These are phyloP conservation scores for Drosophila austrosaltans DNA, from an alignment of 2,888 invertebrate species.

Conservation along the genomic window DNA sequence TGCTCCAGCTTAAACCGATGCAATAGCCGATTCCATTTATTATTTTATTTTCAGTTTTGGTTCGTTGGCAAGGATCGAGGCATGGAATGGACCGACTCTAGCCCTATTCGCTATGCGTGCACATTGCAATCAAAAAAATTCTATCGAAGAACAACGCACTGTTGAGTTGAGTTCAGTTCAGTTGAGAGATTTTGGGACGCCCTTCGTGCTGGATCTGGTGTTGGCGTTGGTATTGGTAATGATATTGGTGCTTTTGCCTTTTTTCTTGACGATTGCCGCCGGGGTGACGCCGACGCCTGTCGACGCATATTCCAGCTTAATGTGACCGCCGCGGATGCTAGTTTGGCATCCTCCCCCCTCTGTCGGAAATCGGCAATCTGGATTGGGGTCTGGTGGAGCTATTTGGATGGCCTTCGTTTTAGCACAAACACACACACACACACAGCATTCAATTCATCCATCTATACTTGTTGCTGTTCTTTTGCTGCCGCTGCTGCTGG, in stretches of 20 bases:
- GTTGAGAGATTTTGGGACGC: constrained; percentile 51
- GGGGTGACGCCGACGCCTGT: constrained; percentile 52
- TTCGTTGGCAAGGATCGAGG: constrained; percentile 4
- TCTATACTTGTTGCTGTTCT: constrained; percentile 46
- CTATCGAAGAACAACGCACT: constrained; percentile 69
- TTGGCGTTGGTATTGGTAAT: constrained; percentile 13
- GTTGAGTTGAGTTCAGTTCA: constrained; percentile 39
- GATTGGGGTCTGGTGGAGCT: constrained; percentile 51
- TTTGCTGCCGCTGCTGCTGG: constrained; percentile 49
- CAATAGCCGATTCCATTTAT: constrained; percentile 12
- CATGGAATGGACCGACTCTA: background rate
- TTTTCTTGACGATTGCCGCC: constrained; percentile 39
- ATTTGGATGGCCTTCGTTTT: constrained; percentile 76
- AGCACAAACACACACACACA: constrained; percentile 21
- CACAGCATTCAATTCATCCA: constrained; percentile 77
- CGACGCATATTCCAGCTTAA: constrained; percentile 69
- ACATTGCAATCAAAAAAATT: constrained; percentile 74
- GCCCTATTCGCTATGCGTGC: constrained; percentile 58
- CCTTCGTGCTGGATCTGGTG: constrained; percentile 52
- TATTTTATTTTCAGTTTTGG: background rate
- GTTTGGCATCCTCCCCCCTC: constrained; percentile 7
- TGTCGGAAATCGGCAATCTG: constrained; percentile 62
- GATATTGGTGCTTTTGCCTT: constrained; percentile 5
- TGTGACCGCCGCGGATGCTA: constrained; percentile 63
- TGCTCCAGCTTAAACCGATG: constrained; percentile 1